Conservation (phyloP, 2,888 invertebrate genomes). For the Agriopis marginaria region DNA sequence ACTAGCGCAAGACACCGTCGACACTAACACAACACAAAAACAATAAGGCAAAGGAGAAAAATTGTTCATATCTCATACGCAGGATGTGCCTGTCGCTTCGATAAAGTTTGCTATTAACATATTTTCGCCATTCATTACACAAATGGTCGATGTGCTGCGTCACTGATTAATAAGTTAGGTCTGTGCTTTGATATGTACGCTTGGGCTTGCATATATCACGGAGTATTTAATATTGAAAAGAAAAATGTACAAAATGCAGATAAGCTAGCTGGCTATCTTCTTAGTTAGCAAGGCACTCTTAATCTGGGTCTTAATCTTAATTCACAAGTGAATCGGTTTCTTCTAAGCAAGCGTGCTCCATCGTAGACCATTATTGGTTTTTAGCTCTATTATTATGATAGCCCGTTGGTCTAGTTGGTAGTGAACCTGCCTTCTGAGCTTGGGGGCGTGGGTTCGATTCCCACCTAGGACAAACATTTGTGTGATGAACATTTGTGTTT, state of each 20-base stretch:
- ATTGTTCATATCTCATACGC: constrained; percentile 51
- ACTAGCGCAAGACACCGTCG: constrained; percentile 32
- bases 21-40: constrained; percentile 25
- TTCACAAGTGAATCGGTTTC: no score
- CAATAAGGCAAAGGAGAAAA: constrained; percentile 37
- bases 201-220: not conserved
- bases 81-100: constrained; percentile 57
- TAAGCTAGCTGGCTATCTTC: not conserved
- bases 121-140: constrained; percentile 62
- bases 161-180: constrained; percentile 27
- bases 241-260: not conserved
- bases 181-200: not conserved
- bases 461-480: no score
- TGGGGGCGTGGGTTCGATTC: no score
- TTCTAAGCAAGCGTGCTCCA: no score
- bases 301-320: no score
- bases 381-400: no score
- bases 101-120: constrained; percentile 62
- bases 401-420: no score
- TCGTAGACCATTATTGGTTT: no score
- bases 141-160: constrained; percentile 41
- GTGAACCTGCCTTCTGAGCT: no score
- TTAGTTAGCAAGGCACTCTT: not conserved
- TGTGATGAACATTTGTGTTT: no score
- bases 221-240: not conserved